phyloP scores from a whole-genome alignment of 2,113 vertebrate genomes.

The human (Homo sapiens) region GRCh38 chr5:105030001-105030500 shows the following conservation, averaged over 20 bases:
- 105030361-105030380: neutral
- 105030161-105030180: neutral
- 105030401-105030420: neutral
- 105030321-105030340: neutral
- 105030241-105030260: neutral
- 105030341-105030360: neutral
- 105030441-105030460: neutral
- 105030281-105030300: neutral
- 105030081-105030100: neutral
- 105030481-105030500: neutral
- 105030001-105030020: neutral
- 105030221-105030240: neutral
- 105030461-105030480: neutral
- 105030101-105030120: neutral
- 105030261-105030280: neutral
- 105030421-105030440: neutral
- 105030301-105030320: neutral
- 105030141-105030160: neutral
- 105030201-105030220: neutral
- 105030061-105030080: accelerated
- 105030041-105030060: neutral
- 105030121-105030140: neutral
- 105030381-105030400: neutral
- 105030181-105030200: neutral
- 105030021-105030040: neutral